Conservation (phyloP, 2,797 vertebrate species). For the Xiphophorus birchmanni region DNA sequence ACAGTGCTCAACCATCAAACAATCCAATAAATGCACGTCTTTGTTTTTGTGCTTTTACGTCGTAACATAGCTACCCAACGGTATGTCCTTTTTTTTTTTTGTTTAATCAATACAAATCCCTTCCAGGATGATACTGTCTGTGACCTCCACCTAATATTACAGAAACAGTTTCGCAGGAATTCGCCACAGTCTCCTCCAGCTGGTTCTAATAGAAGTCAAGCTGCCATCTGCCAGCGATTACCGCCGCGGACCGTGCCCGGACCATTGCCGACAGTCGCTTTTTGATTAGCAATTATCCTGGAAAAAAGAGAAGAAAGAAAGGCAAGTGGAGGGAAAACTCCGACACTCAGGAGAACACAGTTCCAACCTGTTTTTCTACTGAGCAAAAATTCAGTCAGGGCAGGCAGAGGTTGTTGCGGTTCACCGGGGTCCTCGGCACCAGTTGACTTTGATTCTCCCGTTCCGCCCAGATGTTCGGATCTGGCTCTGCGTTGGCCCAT, state of each 20-base stretch:
- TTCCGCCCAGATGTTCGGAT: slow-evolving; percentile 76
- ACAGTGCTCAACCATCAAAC: slow-evolving; percentile 34
- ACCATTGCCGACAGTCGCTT: slow-evolving; percentile 66
- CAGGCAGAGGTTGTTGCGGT: slow-evolving; percentile 67
- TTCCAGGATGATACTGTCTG: slow-evolving; percentile 63
- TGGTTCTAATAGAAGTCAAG: slow-evolving; percentile 64
- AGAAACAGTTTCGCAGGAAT: slow-evolving; percentile 65
- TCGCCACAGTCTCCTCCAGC: slow-evolving; percentile 55
- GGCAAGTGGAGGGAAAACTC: slow-evolving; percentile 38
- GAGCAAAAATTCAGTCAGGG: slow-evolving; percentile 63
- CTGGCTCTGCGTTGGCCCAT: slow-evolving; percentile 64
- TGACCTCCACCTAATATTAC: slow-evolving; percentile 64
- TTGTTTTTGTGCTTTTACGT: slow-evolving; percentile 26
- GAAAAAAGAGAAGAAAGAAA: slow-evolving; percentile 37
- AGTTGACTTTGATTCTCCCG: slow-evolving; percentile 76
- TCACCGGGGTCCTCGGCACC: slow-evolving; percentile 68
- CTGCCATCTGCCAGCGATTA: slow-evolving; percentile 78
- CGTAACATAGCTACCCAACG: slow-evolving; percentile 24
- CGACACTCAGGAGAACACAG: slow-evolving; percentile 61
- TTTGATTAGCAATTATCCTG: slow-evolving; percentile 81
- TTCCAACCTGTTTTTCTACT: slow-evolving; percentile 70
- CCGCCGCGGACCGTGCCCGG: slow-evolving; percentile 57
- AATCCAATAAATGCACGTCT: slow-evolving; percentile 32
- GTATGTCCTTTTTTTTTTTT: slow-evolving; percentile 14
- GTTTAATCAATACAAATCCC: slow-evolving; percentile 42